A percentile compares a stretch with the other conserved stretches of the same genome.
Evolutionary conservation across 1,140 invertebrate genomes (phyloP).

Genomic region (Aphaenogaster ashmeadi): DNA sequence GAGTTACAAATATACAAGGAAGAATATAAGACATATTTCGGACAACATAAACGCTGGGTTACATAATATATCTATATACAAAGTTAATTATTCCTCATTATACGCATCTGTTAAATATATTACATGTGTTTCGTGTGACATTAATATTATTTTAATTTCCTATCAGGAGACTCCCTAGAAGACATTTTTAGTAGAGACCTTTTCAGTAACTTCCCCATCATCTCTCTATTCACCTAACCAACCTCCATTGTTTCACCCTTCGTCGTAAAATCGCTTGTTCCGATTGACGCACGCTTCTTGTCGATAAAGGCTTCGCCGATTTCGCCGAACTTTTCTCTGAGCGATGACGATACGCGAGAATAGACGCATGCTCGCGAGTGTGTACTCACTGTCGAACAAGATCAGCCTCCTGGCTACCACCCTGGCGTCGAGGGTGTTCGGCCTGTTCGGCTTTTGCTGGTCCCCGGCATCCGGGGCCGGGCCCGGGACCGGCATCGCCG

Average conservation of each 20-base stretch:
- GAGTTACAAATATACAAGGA: background rate
- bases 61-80: background rate
- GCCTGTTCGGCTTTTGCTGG: constrained; percentile 90
- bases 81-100: background rate
- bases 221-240: background rate
- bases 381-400: constrained; percentile 77
- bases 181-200: background rate
- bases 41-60: background rate
- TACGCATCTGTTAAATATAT: background rate
- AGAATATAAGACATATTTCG: background rate
- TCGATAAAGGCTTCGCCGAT: background rate
- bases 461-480: constrained; percentile 76
- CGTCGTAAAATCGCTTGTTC: background rate
- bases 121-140: background rate
- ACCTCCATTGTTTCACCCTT: background rate
- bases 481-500: constrained; percentile 74
- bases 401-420: constrained; percentile 90
- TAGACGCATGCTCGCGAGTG: background rate
- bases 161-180: background rate
- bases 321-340: constrained; percentile 61
- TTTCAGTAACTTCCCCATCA: background rate
- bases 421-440: constrained; percentile 91
- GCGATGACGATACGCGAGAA: constrained; percentile 18
- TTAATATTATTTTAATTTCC: background rate
- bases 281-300: background rate